Evolutionary conservation across 1,140 invertebrate species (phyloP).

Genomic region (Melanaphis sacchari): DNA sequence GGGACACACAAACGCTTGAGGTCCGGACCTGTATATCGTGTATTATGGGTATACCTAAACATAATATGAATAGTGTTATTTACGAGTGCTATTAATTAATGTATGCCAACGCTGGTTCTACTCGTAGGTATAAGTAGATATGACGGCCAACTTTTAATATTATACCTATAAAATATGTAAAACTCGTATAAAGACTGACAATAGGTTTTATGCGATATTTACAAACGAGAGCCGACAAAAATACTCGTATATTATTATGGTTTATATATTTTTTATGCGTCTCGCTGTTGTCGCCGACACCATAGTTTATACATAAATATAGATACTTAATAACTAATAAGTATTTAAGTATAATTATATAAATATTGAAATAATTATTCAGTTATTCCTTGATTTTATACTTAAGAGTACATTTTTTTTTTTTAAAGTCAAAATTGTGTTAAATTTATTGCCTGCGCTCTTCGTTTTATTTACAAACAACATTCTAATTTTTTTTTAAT

Average conservation of each 20-base stretch:
- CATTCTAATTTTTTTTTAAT: not conserved
- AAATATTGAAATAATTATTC: not conserved
- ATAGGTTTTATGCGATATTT: not conserved
- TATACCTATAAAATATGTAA: not conserved
- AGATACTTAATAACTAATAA: not conserved
- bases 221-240: not conserved
- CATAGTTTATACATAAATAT: not conserved
- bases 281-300: too few species aligned
- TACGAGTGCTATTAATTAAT: conserved; percentile 4
- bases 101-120: not conserved
- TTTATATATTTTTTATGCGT: not conserved
- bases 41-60: not conserved
- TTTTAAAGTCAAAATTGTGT: not conserved
- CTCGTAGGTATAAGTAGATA: too few species aligned
- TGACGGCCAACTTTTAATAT: not conserved
- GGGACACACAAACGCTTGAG: not conserved
- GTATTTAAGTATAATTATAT: not conserved
- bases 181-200: not conserved
- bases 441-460: not conserved
- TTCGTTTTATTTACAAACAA: too few species aligned
- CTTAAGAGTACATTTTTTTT: not conserved
- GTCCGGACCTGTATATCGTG: not conserved
- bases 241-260: not conserved
- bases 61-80: not conserved
- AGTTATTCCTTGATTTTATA: not conserved